phyloP scores from a whole-genome alignment of 2,888 invertebrate genomes.

The Rutpela maculata region DNA sequence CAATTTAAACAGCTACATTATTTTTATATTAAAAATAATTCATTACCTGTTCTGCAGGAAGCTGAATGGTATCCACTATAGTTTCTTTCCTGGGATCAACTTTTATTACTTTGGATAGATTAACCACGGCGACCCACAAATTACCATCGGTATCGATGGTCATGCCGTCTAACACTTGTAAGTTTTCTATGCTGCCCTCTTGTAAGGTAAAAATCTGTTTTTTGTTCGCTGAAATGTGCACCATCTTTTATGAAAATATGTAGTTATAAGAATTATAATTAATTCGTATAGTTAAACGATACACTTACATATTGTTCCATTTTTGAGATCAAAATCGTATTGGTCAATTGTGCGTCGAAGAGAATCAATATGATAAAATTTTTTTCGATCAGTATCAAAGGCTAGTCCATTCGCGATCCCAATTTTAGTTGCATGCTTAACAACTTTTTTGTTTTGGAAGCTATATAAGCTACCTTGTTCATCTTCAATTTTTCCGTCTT shows the following conservation, averaged over 20 bases:
- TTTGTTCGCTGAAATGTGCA: too few relatives aligned
- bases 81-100: too few relatives aligned
- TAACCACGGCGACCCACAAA: too few relatives aligned
- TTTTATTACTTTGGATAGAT: too few relatives aligned
- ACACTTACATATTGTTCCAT: constrained; percentile 73
- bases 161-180: too few relatives aligned
- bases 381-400: constrained; percentile 81
- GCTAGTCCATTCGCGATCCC: constrained; percentile 80
- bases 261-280: background rate
- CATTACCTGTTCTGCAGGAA: too few relatives aligned
- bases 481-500: constrained; percentile 53
- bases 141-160: too few relatives aligned
- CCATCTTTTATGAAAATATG: too few relatives aligned
- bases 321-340: constrained; percentile 79
- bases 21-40: too few relatives aligned
- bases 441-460: constrained; percentile 55
- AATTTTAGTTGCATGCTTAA: constrained; percentile 58
- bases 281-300: constrained; percentile 54
- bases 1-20: too few relatives aligned
- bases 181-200: constrained; percentile 57
- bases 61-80: too few relatives aligned
- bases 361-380: constrained; percentile 87
- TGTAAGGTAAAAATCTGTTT: too few relatives aligned
- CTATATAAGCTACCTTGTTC: constrained; percentile 62
- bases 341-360: constrained; percentile 79